Percentiles rank a stretch among this genome's conserved stretches.
Evolutionary conservation across 1,140 invertebrate species (phyloP).

Genomic region (Argopecten irradians): DNA sequence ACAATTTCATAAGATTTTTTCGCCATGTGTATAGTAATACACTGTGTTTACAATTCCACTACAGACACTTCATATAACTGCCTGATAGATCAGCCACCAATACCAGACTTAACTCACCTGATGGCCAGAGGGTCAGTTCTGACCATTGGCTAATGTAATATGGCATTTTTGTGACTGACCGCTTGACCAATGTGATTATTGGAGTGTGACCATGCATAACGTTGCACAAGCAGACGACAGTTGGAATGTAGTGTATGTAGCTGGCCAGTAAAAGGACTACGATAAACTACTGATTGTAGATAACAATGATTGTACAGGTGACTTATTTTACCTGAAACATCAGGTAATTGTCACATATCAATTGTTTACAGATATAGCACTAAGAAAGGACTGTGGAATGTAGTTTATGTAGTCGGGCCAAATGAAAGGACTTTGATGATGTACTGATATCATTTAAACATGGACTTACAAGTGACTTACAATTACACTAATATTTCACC

Average conservation of each 20-base stretch:
- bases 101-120: neutral
- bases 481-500: too few species aligned
- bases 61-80: neutral
- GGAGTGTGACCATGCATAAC: slow-evolving; percentile 14
- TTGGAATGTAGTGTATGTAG: slow-evolving; percentile 7
- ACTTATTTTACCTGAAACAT: neutral
- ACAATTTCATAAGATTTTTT: too few species aligned
- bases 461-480: neutral
- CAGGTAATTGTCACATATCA: neutral
- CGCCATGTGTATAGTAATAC: neutral
- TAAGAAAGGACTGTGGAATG: neutral
- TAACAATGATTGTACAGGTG: neutral
- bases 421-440: neutral
- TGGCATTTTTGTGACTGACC: slow-evolving; percentile 16
- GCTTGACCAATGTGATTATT: neutral
- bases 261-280: neutral
- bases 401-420: neutral
- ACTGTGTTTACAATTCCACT: neutral
- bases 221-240: slow-evolving; percentile 20
- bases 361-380: neutral
- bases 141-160: neutral
- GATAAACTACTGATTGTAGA: neutral
- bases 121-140: neutral
- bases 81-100: neutral
- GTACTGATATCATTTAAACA: neutral